Base-by-base conservation (phyloP, 2,797 vertebrate genomes). In the Silurus aristotelis region DNA sequence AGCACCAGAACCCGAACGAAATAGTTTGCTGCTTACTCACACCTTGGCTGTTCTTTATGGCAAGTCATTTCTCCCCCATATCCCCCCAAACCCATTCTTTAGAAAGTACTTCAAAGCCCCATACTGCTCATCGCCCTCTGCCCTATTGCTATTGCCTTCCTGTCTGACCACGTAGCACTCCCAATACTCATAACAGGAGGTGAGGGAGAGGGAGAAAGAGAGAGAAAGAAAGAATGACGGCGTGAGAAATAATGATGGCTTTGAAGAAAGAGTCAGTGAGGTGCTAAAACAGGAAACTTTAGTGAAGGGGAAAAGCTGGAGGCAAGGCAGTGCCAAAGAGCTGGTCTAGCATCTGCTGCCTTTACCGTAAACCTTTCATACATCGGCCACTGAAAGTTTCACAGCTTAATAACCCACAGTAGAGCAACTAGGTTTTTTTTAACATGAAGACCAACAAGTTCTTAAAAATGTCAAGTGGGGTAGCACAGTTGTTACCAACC, bases 1-100 rank as follows among this genome's bases (percentile, higher is more conserved):
- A 92, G 92, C 93, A 92, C 90, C 89, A 93, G 93, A 94, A 92
- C 90, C 89, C 92, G 93, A 94, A 91, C 92, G 92, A 94, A 94
- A 95, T 93, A 93, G 90, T 90, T 93, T 87, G 78, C 91, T 60
- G 86, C 93, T 94, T 93, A 94, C 91, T 85, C 91, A 92, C 78
- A 64, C 78, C 90, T 88, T 79, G 64, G 70, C 67, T 89, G 89
- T 67, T 90, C 93, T 94, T 93, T 92, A 93, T 93, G 90, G 92
- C 91, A 93, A 93, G 93, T 93, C 91, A 94, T 92, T 94, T 91
- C 91, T 92, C 80, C 90, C 90, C 91, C 89, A 52, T 73, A 20
- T 79, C 81, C 48, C 63, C 63, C 55, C 87, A 86, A 85, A 64
- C 86, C 89, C 84, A 88, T 87, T 88, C 90, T 91, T 87, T 83